Percentiles rank a stretch among this genome's conserved stretches.
These are phyloP conservation scores for Rhyacichthys aspro DNA, from an alignment of 2,797 vertebrate species.

Conservation along the genomic window DNA sequence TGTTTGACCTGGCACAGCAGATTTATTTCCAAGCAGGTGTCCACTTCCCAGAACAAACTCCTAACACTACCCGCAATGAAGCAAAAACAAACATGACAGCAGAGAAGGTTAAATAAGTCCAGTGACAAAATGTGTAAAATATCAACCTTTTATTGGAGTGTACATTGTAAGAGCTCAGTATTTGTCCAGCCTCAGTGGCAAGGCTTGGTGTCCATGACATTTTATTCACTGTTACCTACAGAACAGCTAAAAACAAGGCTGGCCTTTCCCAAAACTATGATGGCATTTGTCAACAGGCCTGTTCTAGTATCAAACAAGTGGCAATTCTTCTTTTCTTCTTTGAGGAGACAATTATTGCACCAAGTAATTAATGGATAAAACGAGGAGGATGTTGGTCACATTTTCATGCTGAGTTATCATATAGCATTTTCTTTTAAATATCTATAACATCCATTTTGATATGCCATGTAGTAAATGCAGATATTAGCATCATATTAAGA, in stretches of 20 bases:
- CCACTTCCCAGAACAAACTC: too few relatives aligned
- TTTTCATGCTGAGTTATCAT: too few relatives aligned
- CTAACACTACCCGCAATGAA: too few relatives aligned
- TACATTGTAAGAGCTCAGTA: slow-evolving; percentile 75
- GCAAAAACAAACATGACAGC: neutral
- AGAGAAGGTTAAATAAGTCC: slow-evolving; percentile 23
- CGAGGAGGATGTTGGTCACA: neutral
- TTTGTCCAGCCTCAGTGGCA: slow-evolving; percentile 63
- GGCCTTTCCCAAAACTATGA: slow-evolving; percentile 25
- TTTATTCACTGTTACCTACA: slow-evolving; percentile 61
- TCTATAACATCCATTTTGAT: neutral
- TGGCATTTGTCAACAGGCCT: slow-evolving; percentile 25
- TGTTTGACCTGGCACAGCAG: slow-evolving; percentile 22
- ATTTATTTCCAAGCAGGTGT: slow-evolving; percentile 16
- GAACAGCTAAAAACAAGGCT: slow-evolving; percentile 49
- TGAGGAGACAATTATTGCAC: slow-evolving; percentile 12
- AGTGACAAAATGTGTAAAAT: slow-evolving; percentile 60
- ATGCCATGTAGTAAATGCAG: neutral
- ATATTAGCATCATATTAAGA: too few relatives aligned
- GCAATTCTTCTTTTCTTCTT: slow-evolving; percentile 29
- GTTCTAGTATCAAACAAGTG: slow-evolving; percentile 40
- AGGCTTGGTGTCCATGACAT: slow-evolving; percentile 66
- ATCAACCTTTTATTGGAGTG: slow-evolving; percentile 81
- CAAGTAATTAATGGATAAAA: neutral
- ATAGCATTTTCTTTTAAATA: too few relatives aligned